These are phyloP conservation scores for Scomber scombrus DNA, from an alignment of 2,113 vertebrate genomes.

Conservation along the genomic window DNA sequence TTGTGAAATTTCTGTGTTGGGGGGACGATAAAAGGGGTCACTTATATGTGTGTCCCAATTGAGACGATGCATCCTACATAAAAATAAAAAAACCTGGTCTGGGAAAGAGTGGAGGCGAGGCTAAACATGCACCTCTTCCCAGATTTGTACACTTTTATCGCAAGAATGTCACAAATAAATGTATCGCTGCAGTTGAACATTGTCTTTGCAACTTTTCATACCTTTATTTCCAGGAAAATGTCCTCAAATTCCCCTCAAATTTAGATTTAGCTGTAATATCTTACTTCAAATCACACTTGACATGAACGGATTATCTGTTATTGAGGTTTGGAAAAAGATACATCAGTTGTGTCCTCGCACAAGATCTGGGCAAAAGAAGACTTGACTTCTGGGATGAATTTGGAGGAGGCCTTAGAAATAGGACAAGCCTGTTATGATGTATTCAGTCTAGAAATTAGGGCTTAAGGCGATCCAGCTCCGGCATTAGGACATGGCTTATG, in stretches of 20 bases:
- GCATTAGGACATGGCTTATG: neutral
- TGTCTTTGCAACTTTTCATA: neutral
- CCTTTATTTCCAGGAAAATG: neutral
- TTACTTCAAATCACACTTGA: neutral
- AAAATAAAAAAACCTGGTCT: too few species aligned
- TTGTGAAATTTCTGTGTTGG: neutral
- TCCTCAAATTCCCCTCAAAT: neutral
- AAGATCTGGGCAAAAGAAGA: neutral
- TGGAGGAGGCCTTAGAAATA: neutral
- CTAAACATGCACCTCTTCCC: neutral
- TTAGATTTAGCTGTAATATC: neutral
- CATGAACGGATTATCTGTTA: neutral
- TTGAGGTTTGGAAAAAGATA: neutral
- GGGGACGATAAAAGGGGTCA: neutral
- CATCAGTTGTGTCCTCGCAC: neutral
- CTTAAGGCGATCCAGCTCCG: neutral
- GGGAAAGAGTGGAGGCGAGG: neutral
- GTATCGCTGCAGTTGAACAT: too few species aligned
- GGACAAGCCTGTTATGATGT: neutral
- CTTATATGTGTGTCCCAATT: neutral
- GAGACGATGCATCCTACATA: neutral
- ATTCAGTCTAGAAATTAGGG: constrained; percentile 4
- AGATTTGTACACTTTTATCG: neutral
- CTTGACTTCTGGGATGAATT: neutral
- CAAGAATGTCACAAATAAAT: too few species aligned